phyloP scores from a whole-genome alignment of 2,888 invertebrate genomes.

The Diarsia dahlii region DNA sequence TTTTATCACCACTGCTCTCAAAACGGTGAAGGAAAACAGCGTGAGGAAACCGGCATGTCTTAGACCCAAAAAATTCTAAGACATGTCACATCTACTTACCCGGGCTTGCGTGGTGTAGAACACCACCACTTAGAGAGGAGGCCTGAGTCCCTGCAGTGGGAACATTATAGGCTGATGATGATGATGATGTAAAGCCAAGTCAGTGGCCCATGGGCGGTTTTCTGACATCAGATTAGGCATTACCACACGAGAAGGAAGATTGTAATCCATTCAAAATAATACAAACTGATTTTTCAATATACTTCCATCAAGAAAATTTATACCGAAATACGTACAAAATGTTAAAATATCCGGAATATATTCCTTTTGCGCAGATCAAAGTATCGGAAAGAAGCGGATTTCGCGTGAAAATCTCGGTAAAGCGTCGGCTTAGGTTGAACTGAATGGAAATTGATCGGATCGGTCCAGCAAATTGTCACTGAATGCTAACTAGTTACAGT shows the following conservation, averaged over 20 bases:
- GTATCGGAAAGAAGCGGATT: conserved; percentile 23
- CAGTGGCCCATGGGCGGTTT: no score
- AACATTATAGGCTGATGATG: no score
- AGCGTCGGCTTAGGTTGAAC: conserved; percentile 20
- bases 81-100: no score
- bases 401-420: background rate
- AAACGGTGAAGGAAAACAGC: no score
- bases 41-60: no score
- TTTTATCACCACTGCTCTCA: no score
- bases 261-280: background rate
- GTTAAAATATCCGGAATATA: conserved; percentile 41
- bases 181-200: no score
- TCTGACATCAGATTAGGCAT: no score
- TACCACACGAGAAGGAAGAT: background rate
- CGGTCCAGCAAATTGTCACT: conserved; percentile 32
- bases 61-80: no score
- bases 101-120: no score
- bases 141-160: no score
- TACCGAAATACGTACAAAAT: conserved; percentile 20
- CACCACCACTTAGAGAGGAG: no score
- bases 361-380: conserved; percentile 48
- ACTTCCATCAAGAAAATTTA: background rate
- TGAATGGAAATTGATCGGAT: conserved; percentile 50
- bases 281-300: background rate
- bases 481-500: conserved; percentile 35